phyloP scores from a whole-genome alignment of 2,797 vertebrate genomes.

The Microctenopoma lineatum region DNA sequence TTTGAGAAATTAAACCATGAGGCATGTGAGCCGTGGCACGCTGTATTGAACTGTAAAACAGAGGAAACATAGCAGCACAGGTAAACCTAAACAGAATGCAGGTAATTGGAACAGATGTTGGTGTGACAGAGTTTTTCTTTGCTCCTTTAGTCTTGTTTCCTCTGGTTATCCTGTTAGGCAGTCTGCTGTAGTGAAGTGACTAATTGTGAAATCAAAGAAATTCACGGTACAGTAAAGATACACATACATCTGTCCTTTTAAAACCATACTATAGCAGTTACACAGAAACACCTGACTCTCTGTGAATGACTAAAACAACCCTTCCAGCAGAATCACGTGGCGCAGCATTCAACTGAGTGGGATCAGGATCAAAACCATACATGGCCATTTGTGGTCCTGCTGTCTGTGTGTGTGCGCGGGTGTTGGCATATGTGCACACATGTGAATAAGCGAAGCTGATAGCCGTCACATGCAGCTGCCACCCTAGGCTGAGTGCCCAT shows the following conservation, averaged over 20 bases:
- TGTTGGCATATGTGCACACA: constrained; percentile 39
- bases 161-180: constrained; percentile 16
- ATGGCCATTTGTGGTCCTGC: constrained; percentile 54
- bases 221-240: constrained; percentile 8
- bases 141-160: constrained; percentile 26
- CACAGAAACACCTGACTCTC: not conserved
- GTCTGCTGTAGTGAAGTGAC: not conserved
- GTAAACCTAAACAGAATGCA: constrained; percentile 26
- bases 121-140: constrained; percentile 18
- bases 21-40: constrained; percentile 21
- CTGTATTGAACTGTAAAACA: constrained; percentile 31
- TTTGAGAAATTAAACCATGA: constrained; percentile 52
- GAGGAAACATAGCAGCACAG: constrained; percentile 11
- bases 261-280: not conserved
- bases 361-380: constrained; percentile 72
- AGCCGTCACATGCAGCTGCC: constrained; percentile 72
- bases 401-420: constrained; percentile 22
- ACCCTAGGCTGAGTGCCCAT: constrained; percentile 39
- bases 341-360: constrained; percentile 63
- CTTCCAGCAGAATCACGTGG: constrained; percentile 54
- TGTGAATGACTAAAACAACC: constrained; percentile 31
- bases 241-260: constrained; percentile 9
- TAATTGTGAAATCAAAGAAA: constrained; percentile 17
- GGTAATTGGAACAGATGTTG: constrained; percentile 46
- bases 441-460: constrained; percentile 62